These are phyloP conservation scores for Chamaea fasciata DNA, from an alignment of 2,113 vertebrate genomes.

Conservation along the genomic window DNA sequence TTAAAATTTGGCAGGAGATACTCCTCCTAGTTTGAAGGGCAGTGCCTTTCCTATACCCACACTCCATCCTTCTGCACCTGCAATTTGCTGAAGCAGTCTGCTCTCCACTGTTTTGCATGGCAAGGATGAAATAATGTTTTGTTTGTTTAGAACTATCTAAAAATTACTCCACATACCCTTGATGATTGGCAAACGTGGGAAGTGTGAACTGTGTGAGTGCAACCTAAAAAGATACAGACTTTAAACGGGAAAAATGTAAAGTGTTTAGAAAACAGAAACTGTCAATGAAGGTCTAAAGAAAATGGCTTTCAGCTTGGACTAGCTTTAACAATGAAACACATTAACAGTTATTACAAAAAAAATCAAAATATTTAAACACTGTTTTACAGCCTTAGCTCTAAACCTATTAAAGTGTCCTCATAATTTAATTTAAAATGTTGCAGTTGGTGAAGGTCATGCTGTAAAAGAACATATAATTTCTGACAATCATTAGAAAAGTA, in stretches of 20 bases:
- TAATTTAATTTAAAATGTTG: neutral
- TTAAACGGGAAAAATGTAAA: neutral
- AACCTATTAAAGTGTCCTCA: neutral
- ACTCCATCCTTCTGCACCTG: neutral
- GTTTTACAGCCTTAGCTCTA: neutral
- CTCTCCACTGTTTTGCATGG: neutral
- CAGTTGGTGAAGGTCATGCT: neutral
- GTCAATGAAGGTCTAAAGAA: neutral
- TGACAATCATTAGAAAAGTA: slow-evolving; percentile 8
- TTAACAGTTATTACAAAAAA: neutral
- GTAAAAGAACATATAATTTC: slow-evolving; percentile 15
- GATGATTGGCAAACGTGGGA: slow-evolving; percentile 62
- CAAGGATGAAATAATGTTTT: slow-evolving; percentile 19
- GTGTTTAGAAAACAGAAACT: slow-evolving; percentile 47
- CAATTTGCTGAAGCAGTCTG: neutral
- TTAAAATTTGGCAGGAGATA: neutral
- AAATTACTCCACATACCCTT: slow-evolving; percentile 42
- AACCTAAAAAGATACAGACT: slow-evolving; percentile 39
- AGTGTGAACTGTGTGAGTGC: neutral
- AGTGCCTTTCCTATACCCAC: neutral
- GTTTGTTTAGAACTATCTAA: slow-evolving; percentile 52
- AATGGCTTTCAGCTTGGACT: neutral
- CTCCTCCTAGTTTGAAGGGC: neutral
- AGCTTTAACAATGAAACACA: neutral
- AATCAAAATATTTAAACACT: neutral